Evolutionary conservation across 2,888 invertebrate species (phyloP), one percentile per base, ranked within the genome.

Genomic region (Chloroclysta siterata): DNA sequence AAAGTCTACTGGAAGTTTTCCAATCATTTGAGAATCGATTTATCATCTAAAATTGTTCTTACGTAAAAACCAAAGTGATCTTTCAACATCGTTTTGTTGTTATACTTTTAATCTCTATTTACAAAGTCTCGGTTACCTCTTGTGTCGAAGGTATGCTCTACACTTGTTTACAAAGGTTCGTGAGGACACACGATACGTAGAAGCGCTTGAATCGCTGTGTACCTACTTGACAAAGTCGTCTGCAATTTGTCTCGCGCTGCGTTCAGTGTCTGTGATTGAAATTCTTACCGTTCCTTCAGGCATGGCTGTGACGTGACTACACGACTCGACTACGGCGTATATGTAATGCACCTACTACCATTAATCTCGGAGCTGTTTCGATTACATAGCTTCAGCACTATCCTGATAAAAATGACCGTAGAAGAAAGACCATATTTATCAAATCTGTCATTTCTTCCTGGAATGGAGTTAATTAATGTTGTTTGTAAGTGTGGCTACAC

Each of bases 201-300:
- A 56, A 71, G 63, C 63, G 51, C 58, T 65, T 64, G 71, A 68
- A 71, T 68, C 70, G 66, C 66, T 66, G 72, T 71, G 69, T 72
- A 74, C 69, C 72, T 68, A 69, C 67, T 67, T 64, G 67, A 81
- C 77, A 78, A 78, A 82, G 80, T 84, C 79, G 79, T 81, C 78
- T 83, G 77, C 81, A 82, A 84, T 86, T 84, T 84, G 84, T 86
- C 81, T 83, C 78, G 73, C 66, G 72, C 64, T 75, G 74, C 74
- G 77, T 75, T 70, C 73, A 68, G 66, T 73, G 72, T 62, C 75
- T 77, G 79, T 82, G 82, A 84, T 85, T 82, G 84, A 81, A 82
- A 85, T 83, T 84, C 82, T 82, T 84, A 76, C 75, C 78, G 78
- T 71, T 80, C 78, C 75, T 77, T 71, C 78, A 75, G 75, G 74